Evolutionary conservation across 2,888 invertebrate genomes (phyloP), one percentile per base, ranked within the genome.

Genomic region (Poecilus cupreus): DNA sequence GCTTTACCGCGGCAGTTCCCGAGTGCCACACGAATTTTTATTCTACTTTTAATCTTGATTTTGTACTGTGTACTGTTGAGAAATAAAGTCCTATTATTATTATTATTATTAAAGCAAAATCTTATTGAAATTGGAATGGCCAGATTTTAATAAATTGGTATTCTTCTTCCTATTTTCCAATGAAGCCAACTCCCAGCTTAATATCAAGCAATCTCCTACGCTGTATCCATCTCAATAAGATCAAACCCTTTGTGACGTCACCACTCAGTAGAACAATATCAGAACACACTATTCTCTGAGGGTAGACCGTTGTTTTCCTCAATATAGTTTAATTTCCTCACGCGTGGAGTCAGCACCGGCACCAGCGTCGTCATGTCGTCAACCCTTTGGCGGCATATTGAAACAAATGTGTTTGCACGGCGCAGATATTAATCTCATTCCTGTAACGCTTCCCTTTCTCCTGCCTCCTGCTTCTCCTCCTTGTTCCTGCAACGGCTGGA

Each of bases 341-440:
- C 74, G 74, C 16, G 49, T 51, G 51, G 51, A 22, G 51, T 24
- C 74, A 32, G 10, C 26, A 51, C 10, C 43, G 20, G 24, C 72
- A 39, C 72, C 46, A 43, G 24, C 22, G 46, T 4, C 22, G 49
- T 16, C 46, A 13, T 49, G 26, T 22, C 51, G 74, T 75, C 74
- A 75, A 75, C 74, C 74, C 74, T 75, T 81, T 54, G 18, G 85
- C 84, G 84, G 85, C 84, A 86, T 85, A 86, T 85, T 85, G 86
- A 86, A 86, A 86, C 86, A 87, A 87, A 87, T 86, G 85, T 87
- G 86, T 86, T 86, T 86, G 85, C 85, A 83, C 84, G 85, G 83
- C 85, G 32, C 51, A 86, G 86, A 87, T 86, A 86, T 86, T 86
- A 86, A 86, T 87, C 86, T 84, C 84, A 87, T 87, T 51, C 85